A percentile compares a stretch with the other conserved stretches of the same genome.
These are phyloP conservation scores for Danaus plexippus DNA, from an alignment of 1,140 invertebrate species.

Conservation along the genomic window DNA sequence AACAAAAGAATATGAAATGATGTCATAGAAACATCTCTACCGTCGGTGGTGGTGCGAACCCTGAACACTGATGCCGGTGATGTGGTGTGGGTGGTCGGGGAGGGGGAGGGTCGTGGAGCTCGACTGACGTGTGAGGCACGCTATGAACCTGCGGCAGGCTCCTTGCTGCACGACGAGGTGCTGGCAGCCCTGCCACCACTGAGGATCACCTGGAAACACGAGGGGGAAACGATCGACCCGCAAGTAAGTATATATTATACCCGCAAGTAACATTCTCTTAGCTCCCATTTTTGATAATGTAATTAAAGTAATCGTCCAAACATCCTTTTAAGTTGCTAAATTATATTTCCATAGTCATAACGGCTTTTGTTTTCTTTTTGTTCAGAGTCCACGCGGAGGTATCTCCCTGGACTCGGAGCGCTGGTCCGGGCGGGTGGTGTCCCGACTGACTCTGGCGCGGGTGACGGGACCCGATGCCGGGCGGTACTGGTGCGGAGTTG, in stretches of 20 bases:
- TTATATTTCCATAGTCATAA: too few relatives aligned
- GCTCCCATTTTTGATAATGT: too few relatives aligned
- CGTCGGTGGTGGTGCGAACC: constrained; percentile 28
- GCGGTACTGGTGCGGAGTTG: constrained; percentile 41
- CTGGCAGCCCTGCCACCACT: constrained; percentile 36
- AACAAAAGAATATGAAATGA: constrained; percentile 1
- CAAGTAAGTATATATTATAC: constrained; percentile 30
- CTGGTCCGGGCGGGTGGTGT: constrained; percentile 37
- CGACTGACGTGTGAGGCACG: constrained; percentile 52
- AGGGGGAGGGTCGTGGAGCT: constrained; percentile 39
- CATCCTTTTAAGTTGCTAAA: too few relatives aligned
- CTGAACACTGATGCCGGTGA: constrained; percentile 12
- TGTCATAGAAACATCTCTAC: constrained; percentile 33
- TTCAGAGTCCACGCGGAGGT: constrained; percentile 45
- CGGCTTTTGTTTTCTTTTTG: neutral
- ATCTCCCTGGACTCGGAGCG: constrained; percentile 58
- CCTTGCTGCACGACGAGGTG: constrained; percentile 9
- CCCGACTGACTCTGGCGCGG: constrained; percentile 50
- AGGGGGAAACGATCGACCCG: constrained; percentile 36
- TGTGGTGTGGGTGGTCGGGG: constrained; percentile 18
- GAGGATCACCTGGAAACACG: constrained; percentile 42
- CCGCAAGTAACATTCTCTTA: too few relatives aligned
- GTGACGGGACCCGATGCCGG: constrained; percentile 39
- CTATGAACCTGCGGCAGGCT: constrained; percentile 28
- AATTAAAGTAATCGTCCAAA: too few relatives aligned